phyloP scores from a whole-genome alignment of 2,888 invertebrate genomes.

The Conistra vaccinii region DNA sequence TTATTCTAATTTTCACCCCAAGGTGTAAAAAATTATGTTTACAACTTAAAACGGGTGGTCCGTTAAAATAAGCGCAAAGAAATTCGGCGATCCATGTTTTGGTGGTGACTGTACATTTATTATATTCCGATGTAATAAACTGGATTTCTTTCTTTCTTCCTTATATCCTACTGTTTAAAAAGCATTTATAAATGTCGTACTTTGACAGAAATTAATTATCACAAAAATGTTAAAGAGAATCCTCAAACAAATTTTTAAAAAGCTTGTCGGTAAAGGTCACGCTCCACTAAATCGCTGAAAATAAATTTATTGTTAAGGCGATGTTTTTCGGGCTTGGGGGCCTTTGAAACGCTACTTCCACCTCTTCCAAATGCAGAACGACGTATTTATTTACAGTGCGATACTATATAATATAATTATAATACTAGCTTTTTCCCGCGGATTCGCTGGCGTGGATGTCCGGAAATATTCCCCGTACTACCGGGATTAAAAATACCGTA shows the following conservation, averaged over 20 bases:
- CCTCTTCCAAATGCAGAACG: too few relatives aligned
- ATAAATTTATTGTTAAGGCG: background rate
- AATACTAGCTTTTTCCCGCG: too few relatives aligned
- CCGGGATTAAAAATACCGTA: too few relatives aligned
- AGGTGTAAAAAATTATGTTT: too few relatives aligned
- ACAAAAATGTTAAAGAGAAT: background rate
- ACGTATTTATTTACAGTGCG: too few relatives aligned
- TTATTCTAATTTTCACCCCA: too few relatives aligned
- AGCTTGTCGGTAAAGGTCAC: background rate
- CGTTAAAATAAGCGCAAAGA: background rate
- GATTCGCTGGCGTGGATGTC: too few relatives aligned
- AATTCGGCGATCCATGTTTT: background rate
- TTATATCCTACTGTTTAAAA: background rate
- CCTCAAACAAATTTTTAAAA: background rate
- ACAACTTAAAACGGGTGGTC: background rate
- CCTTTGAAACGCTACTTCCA: too few relatives aligned
- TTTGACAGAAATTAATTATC: background rate
- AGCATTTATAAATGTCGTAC: background rate
- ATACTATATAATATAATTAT: too few relatives aligned
- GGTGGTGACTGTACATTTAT: constrained; percentile 10
- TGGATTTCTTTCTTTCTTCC: too few relatives aligned
- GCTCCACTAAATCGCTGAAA: background rate
- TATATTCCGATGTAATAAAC: constrained; percentile 7
- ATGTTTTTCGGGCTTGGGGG: too few relatives aligned
- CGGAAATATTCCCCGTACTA: too few relatives aligned